Base-by-base conservation (phyloP, 1,140 invertebrate genomes). In the Solenopsis fugax region DNA sequence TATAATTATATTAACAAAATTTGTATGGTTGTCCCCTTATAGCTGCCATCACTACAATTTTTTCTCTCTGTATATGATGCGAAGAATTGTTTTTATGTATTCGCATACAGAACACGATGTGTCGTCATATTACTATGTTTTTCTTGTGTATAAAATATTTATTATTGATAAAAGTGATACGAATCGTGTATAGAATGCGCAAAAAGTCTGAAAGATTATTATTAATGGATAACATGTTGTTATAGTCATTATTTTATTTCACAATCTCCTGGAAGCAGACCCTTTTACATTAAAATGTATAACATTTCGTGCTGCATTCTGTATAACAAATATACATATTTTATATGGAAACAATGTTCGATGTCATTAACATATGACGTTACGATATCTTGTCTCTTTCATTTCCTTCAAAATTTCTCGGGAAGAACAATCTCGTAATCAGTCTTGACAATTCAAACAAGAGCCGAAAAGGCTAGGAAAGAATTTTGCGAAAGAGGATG, bases 361-460 rank as follows among this genome's bases (percentile, higher is more conserved):
- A n/a, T n/a, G 41, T 62, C 24, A 45, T 65, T 64, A 29, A 69
- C 24, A 4, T n/a, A 0, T 41, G 48, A 80, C n/a, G 13, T 54
- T 24, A 37, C 41, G 1, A 21, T 21, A 7, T 80, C 7, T 12
- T 48, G 41, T 9, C 58, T 5, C 29, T 58, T 82, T 41, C 12
- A 41, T 56, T 29, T 41, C 21, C 10, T 21, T 2, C 13, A 56
- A 45, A 82, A 56, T 29, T 58, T 58, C 16, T 29, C n/a, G 16
- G 29, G 45, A 37, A 58, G 41, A 73, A 45, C 9, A 24, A 34
- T 21, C 12, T 58, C 18, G 24, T 50, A 72, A 72, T 34, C 67
- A 58, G 56, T 73, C 37, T 34, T 41, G 78, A 72, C 37, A 69
- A n/a, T 13, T 72, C n/a, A 29, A 45, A 12, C 21, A 29, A 48